Evolutionary conservation across 2,797 vertebrate species (phyloP).

Genomic region (Cetoscarus ocellatus): DNA sequence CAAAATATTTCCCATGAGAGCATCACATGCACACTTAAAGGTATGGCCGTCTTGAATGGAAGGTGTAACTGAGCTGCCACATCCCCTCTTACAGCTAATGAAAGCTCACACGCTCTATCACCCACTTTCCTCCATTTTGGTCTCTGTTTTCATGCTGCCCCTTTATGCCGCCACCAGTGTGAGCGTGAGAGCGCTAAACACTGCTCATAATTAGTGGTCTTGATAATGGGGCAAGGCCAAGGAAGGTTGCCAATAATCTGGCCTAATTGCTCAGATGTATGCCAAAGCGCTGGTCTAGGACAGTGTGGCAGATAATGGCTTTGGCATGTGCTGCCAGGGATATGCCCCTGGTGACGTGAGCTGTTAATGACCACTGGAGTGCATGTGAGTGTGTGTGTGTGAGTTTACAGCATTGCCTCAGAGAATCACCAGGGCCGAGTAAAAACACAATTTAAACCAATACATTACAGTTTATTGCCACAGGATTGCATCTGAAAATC

Average conservation of each 20-base stretch:
- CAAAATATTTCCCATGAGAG: conserved; percentile 47
- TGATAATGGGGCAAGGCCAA: conserved; percentile 84
- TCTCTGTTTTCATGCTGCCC: background rate
- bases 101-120: conserved; percentile 31
- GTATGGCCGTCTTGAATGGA: conserved; percentile 24
- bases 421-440: conserved; percentile 27
- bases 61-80: conserved; percentile 18
- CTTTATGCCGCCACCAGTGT: conserved; percentile 15
- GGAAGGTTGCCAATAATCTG: conserved; percentile 85
- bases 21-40: conserved; percentile 12
- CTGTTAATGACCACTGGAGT: conserved; percentile 74
- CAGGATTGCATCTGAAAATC: conserved; percentile 44
- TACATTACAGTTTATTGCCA: conserved; percentile 44
- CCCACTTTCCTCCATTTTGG: conserved; percentile 16
- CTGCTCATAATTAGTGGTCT: conserved; percentile 87
- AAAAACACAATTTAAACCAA: conserved; percentile 33
- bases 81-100: conserved; percentile 20
- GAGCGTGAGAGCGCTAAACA: conserved; percentile 57
- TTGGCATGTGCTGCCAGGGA: conserved; percentile 77
- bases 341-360: conserved; percentile 61
- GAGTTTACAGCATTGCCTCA: conserved; percentile 21
- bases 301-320: conserved; percentile 79
- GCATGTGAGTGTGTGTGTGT: conserved; percentile 21
- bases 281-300: conserved; percentile 76
- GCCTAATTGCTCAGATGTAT: conserved; percentile 85